Base-by-base conservation (phyloP, 1,140 invertebrate genomes). In the Aleiodes sp. region DNA sequence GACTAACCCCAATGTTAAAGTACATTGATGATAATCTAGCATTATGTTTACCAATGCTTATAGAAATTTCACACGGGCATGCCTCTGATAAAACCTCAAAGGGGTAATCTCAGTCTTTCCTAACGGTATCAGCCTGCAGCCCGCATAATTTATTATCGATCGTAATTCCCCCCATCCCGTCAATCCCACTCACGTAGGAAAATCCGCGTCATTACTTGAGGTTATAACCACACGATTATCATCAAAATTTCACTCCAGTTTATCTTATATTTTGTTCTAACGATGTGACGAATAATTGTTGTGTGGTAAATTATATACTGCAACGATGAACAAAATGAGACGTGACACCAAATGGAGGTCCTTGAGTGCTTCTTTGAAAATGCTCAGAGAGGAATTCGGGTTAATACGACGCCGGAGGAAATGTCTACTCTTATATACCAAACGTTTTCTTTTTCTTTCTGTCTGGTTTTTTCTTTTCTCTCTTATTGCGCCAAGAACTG, bases 121-220 rank as follows among this genome's bases (percentile, higher is more conserved):
- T 56, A 56, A 10, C 7, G 0, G 21, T 28, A 24, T 56, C 6
- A 26, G 2, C 6, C 21, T 56, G 19, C 2, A 56, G 8, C 52
- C 52, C 52, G 52, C 52, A 56, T 56, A 56, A 56, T 56, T 56
- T 56, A 24, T 26, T 56, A 56, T 56, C 52, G 52, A 56, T 56
- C 21, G 6, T 9, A 24, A 6, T 9, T 56, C 52, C 10, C 19
- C 52, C 19, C 14, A 8, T 19, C 1, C 41, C 41, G 10, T 46
- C 31, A 4, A 35, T 35, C n/a, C 41, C 41, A 19, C 41, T 19
- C 41, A 46, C 14, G n/a, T 19, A 2, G 16, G 41, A 46, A 46
- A 46, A 46, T 35, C 41, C 41, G 10, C 19, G 52, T 56, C 52
- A 56, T 56, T 24, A 56, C 21, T 56, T 56, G 24, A 26, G 52